Percentiles rank a stretch among this genome's conserved stretches.
Conservation (phyloP, 2,888 invertebrate species). For the Unio delphinus region DNA sequence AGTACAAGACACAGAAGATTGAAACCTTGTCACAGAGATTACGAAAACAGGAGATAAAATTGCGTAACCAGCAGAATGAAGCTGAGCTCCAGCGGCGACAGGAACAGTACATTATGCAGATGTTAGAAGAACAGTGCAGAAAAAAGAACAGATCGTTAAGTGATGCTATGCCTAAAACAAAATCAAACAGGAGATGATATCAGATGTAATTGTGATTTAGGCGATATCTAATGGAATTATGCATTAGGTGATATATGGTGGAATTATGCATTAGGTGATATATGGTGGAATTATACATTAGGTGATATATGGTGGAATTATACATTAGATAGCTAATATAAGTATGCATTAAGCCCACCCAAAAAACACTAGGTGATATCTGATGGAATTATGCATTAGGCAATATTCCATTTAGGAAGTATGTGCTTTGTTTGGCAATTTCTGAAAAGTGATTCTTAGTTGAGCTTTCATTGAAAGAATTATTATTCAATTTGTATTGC, state of each 20-base stretch:
- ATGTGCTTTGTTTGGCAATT: too few relatives aligned
- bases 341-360: constrained; percentile 1
- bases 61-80: constrained; percentile 16
- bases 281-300: background rate
- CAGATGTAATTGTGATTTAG: background rate
- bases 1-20: too few relatives aligned
- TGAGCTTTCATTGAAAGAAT: too few relatives aligned
- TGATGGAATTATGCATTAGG: background rate
- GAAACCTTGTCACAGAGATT: too few relatives aligned
- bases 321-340: constrained; percentile 15
- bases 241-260: constrained; percentile 13
- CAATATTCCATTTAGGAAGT: too few relatives aligned
- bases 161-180: constrained; percentile 32
- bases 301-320: too few relatives aligned
- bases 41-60: too few relatives aligned
- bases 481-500: too few relatives aligned
- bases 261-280: constrained; percentile 16
- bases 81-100: constrained; percentile 47
- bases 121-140: constrained; percentile 41
- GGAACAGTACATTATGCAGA: constrained; percentile 40
- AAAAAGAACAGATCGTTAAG: constrained; percentile 23
- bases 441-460: too few relatives aligned
- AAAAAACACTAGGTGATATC: constrained; percentile 20
- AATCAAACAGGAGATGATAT: constrained; percentile 24
- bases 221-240: too few relatives aligned